Conservation (phyloP, 2,888 invertebrate genomes). For the Troides helena region DNA sequence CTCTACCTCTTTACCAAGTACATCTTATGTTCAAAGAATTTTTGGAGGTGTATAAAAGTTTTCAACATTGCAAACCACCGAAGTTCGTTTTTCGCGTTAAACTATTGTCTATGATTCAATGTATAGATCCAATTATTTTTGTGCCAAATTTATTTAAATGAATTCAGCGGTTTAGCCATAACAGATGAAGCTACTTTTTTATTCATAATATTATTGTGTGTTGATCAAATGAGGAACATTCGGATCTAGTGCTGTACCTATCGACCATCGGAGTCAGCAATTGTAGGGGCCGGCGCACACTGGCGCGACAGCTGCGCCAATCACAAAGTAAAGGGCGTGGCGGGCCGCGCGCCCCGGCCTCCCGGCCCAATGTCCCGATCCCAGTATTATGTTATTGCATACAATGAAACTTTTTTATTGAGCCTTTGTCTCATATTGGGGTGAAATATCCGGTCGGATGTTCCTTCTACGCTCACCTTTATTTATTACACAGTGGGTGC, state of each 20-base stretch:
- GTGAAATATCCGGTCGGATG: conserved; percentile 80
- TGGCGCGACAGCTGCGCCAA: conserved; percentile 76
- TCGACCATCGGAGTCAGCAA: conserved; percentile 39
- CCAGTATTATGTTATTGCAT: conserved; percentile 73
- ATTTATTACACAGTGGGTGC: conserved; percentile 68
- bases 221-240: background rate
- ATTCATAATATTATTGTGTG: background rate
- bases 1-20: too few species aligned
- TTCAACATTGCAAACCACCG: too few species aligned
- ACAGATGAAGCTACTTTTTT: too few species aligned
- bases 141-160: too few species aligned
- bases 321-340: conserved; percentile 78
- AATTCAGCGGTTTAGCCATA: too few species aligned
- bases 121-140: too few species aligned
- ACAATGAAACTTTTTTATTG: conserved; percentile 77
- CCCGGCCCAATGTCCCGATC: conserved; percentile 56
- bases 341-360: conserved; percentile 41
- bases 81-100: too few species aligned
- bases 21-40: too few species aligned
- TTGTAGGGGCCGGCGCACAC: conserved; percentile 56
- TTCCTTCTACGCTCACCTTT: conserved; percentile 71
- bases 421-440: conserved; percentile 72
- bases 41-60: too few species aligned
- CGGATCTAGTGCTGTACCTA: background rate
- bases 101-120: too few species aligned